These are phyloP conservation scores for Aricia artaxerxes DNA, from an alignment of 2,888 invertebrate species.

Conservation along the genomic window DNA sequence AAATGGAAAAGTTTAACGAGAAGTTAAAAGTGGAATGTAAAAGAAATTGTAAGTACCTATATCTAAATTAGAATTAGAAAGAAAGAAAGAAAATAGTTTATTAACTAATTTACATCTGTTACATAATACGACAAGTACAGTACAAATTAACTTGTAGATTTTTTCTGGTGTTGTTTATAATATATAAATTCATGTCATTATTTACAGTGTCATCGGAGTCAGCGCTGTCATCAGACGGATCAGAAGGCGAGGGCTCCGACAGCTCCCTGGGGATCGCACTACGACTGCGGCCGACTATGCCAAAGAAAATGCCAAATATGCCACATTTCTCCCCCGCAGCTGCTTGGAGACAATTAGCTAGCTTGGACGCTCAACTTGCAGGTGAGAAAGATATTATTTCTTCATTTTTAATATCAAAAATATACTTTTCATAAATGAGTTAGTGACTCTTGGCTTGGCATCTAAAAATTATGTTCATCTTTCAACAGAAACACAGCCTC, in stretches of 20 bases:
- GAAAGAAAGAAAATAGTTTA: no score
- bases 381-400: conserved; percentile 48
- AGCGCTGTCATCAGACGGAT: conserved; percentile 77
- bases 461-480: background rate
- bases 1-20: conserved; percentile 69
- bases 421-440: background rate
- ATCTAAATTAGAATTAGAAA: background rate
- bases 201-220: conserved; percentile 77
- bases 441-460: background rate
- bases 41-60: conserved; percentile 64
- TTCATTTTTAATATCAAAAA: background rate
- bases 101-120: no score
- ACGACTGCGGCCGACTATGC: conserved; percentile 87
- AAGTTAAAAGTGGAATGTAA: conserved; percentile 65
- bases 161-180: background rate
- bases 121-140: no score
- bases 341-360: conserved; percentile 88
- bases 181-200: background rate
- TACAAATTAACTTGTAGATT: no score
- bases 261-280: conserved; percentile 84
- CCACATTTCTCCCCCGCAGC: conserved; percentile 91
- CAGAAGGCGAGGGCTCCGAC: conserved; percentile 72
- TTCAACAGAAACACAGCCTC: conserved; percentile 61
- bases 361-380: conserved; percentile 78
- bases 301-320: conserved; percentile 87